Evolutionary conservation across 2,888 invertebrate species (phyloP), one percentile per base, ranked within the genome.

Genomic region (Congeria kusceri): DNA sequence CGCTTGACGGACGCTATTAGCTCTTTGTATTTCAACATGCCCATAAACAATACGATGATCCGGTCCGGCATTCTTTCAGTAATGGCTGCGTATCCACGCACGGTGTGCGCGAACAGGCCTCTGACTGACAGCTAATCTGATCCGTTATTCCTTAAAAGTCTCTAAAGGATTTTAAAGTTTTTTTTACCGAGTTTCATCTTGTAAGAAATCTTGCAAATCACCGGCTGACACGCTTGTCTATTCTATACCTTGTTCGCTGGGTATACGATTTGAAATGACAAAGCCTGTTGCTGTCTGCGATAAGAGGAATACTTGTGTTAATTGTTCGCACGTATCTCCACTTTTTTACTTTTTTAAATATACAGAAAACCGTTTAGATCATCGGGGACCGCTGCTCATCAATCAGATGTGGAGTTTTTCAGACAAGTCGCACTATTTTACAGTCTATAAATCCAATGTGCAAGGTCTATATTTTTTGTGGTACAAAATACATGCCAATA

Each of bases 11-110:
- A 46, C 57, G 53, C 23, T 49, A 66, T 47, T 70, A 62, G 69
- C 70, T 78, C 73, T 78, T 78, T 56, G 73, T 74, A 69, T 74
- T 66, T 78, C 78, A 78, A 78, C 78, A 78, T 69, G 61, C 73
- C 47, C 27, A 47, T 20, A 27, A 18, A 78, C 78, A 78, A 78
- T 69, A 29, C 73, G 78, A 78, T 78, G 78, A 61, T 62, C 74
- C 44, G 53, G 61, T 47, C 67, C 29, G 23, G 44, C 47, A 69
- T 69, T 46, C 20, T 47, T 69, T 69, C 53, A 23, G 56, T 28
- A 57, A 47, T n/a, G 44, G 57, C 23, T 65, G 27, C 47, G 49
- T 25, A 27, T 27, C 27, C 28, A 29, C n/a, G 13, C 25, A 9
- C n/a, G 29, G 13, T 27, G 18, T 58, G 20, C 1, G 28, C n/a